Evolutionary conservation across 2,888 invertebrate genomes (phyloP), one percentile per base, ranked within the genome.

Genomic region (Clepsis dumicolana): DNA sequence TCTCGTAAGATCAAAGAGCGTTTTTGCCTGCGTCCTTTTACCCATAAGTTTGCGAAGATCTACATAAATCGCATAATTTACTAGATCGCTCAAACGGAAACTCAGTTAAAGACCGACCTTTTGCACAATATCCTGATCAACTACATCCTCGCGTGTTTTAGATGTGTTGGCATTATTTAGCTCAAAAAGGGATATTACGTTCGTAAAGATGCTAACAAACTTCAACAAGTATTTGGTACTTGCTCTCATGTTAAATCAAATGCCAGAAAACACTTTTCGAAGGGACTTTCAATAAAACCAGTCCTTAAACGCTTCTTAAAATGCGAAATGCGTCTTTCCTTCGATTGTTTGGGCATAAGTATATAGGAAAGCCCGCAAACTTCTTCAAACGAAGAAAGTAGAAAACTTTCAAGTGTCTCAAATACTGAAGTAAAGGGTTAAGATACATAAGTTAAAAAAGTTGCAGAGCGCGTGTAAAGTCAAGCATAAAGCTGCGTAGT

Each of bases 41-140:
- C 1, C 63, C 64, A 70, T 72, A 71, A 75, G 79, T 80, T 79
- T 70, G 75, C 74, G 72, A 77, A 74, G 71, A 72, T 77, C 74
- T 70, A 70, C 74, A 80, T 82, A 85, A 85, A 83, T 84, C 80
- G 77, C 75, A 74, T 76, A 78, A 80, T 84, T 85, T 79, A 81
- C 75, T 76, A 77, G 71, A 78, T 74, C 70, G 76, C 80, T 78
- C 79, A 78, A 80, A 84, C 84, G 85, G 85, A 87, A 83, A 80
- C 80, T 78, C 83, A 82, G 77, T 82, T 85, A 83, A 79, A 74
- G 74, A 75, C 76, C 74, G 77, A 77, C 76, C 78, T 79, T 85
- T 85, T 83, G 82, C 82, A 82, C 87, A 84, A 85, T 86, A 84
- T 79, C 80, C 81, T 71, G 78, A 77, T 80, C 74, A 76, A 74